Conservation (phyloP, 2,888 invertebrate species). For the Drosophila setosimentum region DNA sequence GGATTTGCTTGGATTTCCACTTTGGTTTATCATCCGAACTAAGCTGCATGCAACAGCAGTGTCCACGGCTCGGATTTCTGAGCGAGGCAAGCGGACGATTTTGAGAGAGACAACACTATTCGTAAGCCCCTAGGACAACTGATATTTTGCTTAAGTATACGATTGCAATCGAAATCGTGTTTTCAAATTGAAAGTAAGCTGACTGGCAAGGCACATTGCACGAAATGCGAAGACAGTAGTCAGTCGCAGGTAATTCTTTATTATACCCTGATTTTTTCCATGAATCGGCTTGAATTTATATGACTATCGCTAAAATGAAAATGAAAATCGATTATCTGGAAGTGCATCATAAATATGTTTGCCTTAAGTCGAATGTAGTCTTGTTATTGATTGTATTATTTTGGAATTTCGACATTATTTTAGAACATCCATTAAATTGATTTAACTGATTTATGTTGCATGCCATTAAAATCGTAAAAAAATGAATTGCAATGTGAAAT, state of each 20-base stretch:
- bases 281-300: not conserved
- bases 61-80: constrained; percentile 56
- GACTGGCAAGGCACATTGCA: constrained; percentile 14
- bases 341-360: not conserved
- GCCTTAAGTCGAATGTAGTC: not conserved
- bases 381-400: not conserved
- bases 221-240: not conserved
- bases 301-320: not conserved
- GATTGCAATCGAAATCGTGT: constrained; percentile 55
- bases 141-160: constrained; percentile 55
- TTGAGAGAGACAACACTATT: constrained; percentile 25
- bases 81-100: constrained; percentile 23
- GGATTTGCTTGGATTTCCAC: not conserved
- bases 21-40: constrained; percentile 19
- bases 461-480: not conserved
- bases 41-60: constrained; percentile 44
- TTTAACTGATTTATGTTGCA: too few relatives aligned
- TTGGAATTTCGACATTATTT: not conserved
- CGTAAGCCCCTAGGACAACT: constrained; percentile 46
- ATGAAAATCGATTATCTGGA: not conserved
- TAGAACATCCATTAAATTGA: not conserved
- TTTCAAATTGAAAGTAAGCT: constrained; percentile 45
- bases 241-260: not conserved
- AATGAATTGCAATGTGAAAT: not conserved
- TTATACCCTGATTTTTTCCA: too few relatives aligned